Evolutionary conservation across 2,888 invertebrate species (phyloP).

Genomic region (Macrophya alboannulata): DNA sequence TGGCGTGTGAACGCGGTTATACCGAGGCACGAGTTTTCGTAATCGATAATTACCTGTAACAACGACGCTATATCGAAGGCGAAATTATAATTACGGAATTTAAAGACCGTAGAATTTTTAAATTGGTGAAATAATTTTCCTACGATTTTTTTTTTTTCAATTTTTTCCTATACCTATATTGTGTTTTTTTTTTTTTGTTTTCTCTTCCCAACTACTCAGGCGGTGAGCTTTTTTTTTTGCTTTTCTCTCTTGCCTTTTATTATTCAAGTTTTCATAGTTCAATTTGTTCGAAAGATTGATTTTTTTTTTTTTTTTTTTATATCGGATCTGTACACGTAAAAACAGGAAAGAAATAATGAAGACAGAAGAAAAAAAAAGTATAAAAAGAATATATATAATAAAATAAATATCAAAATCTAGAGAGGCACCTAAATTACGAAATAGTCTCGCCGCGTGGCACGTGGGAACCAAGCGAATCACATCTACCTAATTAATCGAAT

Average conservation of each 20-base stretch:
- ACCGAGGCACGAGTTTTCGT: constrained; percentile 12
- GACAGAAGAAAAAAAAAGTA: neutral
- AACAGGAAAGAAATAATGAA: neutral
- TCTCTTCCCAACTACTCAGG: too few species aligned
- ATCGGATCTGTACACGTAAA: neutral
- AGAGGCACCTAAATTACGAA: constrained; percentile 53
- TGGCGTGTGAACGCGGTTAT: constrained; percentile 50
- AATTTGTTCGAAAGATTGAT: neutral
- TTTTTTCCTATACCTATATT: too few species aligned
- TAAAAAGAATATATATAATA: neutral
- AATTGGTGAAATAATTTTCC: neutral
- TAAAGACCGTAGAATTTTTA: constrained; percentile 37
- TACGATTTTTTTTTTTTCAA: neutral
- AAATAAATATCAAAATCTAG: neutral
- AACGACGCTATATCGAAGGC: neutral
- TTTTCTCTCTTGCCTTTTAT: too few species aligned
- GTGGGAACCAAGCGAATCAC: constrained; percentile 51
- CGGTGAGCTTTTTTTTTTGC: too few species aligned
- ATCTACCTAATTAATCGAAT: constrained; percentile 53
- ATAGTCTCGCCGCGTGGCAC: constrained; percentile 38
- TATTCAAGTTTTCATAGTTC: too few species aligned
- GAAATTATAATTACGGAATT: constrained; percentile 18
- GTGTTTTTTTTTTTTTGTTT: neutral
- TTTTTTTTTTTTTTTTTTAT: neutral
- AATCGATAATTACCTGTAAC: constrained; percentile 42